Conservation (phyloP, 2,888 invertebrate species). For the Orthosia incerta region DNA sequence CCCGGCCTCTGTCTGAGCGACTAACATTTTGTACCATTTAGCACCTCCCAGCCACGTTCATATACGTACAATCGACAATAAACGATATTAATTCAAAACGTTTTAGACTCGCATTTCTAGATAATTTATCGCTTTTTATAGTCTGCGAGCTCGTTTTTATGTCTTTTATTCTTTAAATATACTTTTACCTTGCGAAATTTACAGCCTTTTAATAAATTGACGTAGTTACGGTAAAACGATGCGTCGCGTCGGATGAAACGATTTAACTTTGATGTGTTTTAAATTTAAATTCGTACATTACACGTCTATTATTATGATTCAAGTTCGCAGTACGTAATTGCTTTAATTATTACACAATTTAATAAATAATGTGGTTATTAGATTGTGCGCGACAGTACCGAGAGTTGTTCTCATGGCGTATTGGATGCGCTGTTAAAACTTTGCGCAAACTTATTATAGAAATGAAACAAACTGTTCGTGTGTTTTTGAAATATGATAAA, state of each 20-base stretch:
- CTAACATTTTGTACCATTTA: constrained; percentile 83
- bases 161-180: constrained; percentile 23
- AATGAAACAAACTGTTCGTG: constrained; percentile 14
- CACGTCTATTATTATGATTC: constrained; percentile 53
- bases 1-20: constrained; percentile 73
- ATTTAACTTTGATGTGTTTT: constrained; percentile 55
- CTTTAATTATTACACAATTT: constrained; percentile 48
- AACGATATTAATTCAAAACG: constrained; percentile 53
- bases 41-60: constrained; percentile 70
- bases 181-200: constrained; percentile 25
- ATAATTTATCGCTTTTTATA: constrained; percentile 40
- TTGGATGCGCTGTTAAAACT: constrained; percentile 39
- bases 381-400: constrained; percentile 67
- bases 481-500: constrained; percentile 10
- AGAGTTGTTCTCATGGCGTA: constrained; percentile 61
- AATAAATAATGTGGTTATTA: constrained; percentile 55
- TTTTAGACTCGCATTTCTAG: constrained; percentile 51
- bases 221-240: constrained; percentile 32
- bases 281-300: constrained; percentile 55
- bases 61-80: constrained; percentile 47
- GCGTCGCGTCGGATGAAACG: constrained; percentile 31
- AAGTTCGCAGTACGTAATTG: constrained; percentile 52
- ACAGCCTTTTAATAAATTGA: constrained; percentile 40
- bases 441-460: constrained; percentile 36
- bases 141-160: constrained; percentile 22